These are phyloP conservation scores for Netelia melanura DNA, from an alignment of 2,888 invertebrate species.

Conservation along the genomic window DNA sequence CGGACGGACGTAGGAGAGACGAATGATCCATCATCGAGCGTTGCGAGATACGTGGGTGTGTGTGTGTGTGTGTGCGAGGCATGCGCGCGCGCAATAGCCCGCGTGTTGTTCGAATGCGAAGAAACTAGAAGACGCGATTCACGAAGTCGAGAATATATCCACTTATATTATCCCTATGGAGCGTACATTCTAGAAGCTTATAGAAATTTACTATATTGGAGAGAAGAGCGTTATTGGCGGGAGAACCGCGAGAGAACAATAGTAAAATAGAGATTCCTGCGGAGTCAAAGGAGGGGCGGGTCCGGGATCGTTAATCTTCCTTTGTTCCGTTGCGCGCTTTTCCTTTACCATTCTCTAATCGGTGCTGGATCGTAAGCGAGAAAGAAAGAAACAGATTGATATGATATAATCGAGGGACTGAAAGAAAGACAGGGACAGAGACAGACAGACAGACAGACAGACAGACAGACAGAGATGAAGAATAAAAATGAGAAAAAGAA, in stretches of 20 bases:
- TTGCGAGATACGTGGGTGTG: constrained; percentile 23
- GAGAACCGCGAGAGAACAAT: constrained; percentile 62
- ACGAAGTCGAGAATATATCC: constrained; percentile 33
- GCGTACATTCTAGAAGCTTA: constrained; percentile 41
- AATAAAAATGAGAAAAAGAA: neutral
- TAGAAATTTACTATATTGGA: constrained; percentile 37
- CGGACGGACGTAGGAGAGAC: constrained; percentile 34
- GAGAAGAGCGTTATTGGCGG: constrained; percentile 60
- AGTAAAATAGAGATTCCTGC: constrained; percentile 66
- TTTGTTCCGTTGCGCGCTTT: constrained; percentile 71
- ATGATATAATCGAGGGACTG: constrained; percentile 57
- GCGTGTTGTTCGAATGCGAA: neutral
- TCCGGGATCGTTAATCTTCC: constrained; percentile 73
- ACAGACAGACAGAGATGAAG: constrained; percentile 11
- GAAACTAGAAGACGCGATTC: constrained; percentile 12
- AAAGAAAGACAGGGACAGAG: neutral
- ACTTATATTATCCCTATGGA: constrained; percentile 52
- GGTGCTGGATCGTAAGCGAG: constrained; percentile 55
- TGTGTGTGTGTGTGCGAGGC: neutral
- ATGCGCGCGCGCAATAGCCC: no score
- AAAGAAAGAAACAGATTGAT: constrained; percentile 52
- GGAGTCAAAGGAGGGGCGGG: constrained; percentile 35
- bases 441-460: constrained; percentile 2
- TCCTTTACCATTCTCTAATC: constrained; percentile 70
- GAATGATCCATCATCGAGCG: constrained; percentile 44